Conservation (phyloP, 2,113 vertebrate species). For the Gallinago undulata region DNA sequence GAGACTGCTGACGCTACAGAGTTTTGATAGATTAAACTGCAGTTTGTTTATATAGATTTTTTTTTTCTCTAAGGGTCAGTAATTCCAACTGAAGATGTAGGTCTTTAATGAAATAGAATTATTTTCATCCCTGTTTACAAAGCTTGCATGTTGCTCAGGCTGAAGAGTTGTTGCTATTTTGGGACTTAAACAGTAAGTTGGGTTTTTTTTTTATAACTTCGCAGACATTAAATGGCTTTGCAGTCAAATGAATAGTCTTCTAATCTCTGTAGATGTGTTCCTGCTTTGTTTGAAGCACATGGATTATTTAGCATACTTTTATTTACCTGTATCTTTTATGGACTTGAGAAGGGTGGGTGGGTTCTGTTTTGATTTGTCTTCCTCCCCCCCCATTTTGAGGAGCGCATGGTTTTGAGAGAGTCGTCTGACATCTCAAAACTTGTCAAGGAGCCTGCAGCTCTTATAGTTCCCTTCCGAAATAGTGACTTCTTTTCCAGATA, state of each 20-base stretch:
- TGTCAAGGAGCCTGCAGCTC: not conserved
- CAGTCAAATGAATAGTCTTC: not conserved
- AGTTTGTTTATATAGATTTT: not conserved
- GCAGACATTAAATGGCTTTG: not conserved
- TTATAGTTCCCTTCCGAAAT: not conserved
- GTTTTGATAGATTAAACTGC: constrained; percentile 9
- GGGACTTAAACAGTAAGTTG: not conserved
- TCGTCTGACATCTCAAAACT: not conserved
- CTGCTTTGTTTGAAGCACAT: not conserved
- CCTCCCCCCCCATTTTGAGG: not conserved
- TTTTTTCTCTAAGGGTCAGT: not conserved
- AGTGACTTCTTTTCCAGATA: not conserved
- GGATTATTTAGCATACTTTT: not conserved
- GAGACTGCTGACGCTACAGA: not conserved
- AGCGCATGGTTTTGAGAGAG: not conserved
- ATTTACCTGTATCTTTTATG: not conserved
- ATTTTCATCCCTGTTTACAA: not conserved
- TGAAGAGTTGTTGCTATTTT: not conserved
- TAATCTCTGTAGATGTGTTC: not conserved
- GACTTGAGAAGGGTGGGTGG: not conserved
- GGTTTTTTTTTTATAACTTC: not conserved
- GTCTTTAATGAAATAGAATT: not conserved
- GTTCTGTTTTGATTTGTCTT: not conserved
- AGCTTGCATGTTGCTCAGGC: not conserved
- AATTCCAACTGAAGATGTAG: not conserved